A percentile compares a stretch with the other conserved stretches of the same genome.
These are phyloP conservation scores for Datnioides undecimradiatus DNA, from an alignment of 2,113 vertebrate species.

Conservation along the genomic window DNA sequence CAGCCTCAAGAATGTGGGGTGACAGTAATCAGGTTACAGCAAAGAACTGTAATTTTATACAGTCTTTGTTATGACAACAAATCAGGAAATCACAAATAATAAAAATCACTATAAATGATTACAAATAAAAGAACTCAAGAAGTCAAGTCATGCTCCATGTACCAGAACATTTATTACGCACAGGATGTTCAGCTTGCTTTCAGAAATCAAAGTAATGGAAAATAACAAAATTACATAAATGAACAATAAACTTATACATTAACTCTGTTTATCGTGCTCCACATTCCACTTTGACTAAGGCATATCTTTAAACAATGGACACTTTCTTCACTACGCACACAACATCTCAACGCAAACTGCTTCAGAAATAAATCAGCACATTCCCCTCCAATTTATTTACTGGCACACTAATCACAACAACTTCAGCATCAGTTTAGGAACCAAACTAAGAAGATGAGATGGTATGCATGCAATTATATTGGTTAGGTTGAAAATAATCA, in stretches of 20 bases:
- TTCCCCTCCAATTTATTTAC: conserved; percentile 14
- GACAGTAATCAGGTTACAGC: conserved; percentile 12
- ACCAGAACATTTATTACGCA: neutral
- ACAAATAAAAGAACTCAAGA: too few species aligned
- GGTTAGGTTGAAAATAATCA: conserved; percentile 32
- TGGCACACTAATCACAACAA: conserved; percentile 40
- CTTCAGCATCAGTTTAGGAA: conserved; percentile 9
- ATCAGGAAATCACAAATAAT: neutral
- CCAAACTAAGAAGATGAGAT: conserved; percentile 24
- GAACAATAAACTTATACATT: neutral
- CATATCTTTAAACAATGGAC: neutral
- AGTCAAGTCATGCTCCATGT: neutral
- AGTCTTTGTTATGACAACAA: neutral
- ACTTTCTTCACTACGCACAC: neutral
- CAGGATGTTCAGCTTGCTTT: too few species aligned
- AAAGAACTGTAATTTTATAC: neutral
- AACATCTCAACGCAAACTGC: neutral
- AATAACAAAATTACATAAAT: neutral
- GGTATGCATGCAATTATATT: conserved; percentile 23
- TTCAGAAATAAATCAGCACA: conserved; percentile 8
- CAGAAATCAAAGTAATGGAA: neutral
- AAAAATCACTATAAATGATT: neutral
- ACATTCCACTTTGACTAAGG: neutral
- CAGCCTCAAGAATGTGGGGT: neutral
- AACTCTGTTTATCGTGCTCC: neutral